Evolutionary conservation across 2,888 invertebrate genomes (phyloP).

Genomic region (Galerucella nymphaeae): DNA sequence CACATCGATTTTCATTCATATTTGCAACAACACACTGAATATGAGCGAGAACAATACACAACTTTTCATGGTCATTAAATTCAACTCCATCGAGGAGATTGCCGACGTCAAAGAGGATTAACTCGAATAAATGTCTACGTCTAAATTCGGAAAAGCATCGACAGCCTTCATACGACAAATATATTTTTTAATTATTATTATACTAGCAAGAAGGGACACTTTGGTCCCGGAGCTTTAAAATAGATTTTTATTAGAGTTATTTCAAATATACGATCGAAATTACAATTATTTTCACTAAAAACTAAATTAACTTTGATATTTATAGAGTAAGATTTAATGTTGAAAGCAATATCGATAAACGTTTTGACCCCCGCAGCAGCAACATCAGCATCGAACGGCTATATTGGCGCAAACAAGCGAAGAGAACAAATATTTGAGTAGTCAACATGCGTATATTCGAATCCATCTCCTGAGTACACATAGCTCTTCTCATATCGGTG

Average conservation of each 20-base stretch:
- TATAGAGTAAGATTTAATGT: not conserved
- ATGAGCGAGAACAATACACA: slow-evolving; percentile 47
- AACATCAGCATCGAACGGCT: slow-evolving; percentile 33
- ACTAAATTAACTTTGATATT: not conserved
- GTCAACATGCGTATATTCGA: slow-evolving; percentile 63
- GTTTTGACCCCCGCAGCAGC: slow-evolving; percentile 54
- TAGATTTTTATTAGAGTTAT: no score
- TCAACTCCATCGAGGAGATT: slow-evolving; percentile 43
- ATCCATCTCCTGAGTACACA: slow-evolving; percentile 63
- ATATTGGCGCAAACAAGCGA: slow-evolving; percentile 59
- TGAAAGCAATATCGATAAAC: slow-evolving; percentile 44
- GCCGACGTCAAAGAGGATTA: slow-evolving; percentile 19
- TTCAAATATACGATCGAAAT: no score
- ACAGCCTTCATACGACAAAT: no score
- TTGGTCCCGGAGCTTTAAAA: no score
- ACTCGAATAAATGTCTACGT: not conserved
- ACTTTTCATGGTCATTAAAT: slow-evolving; percentile 53
- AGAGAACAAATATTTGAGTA: slow-evolving; percentile 63
- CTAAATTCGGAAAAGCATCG: not conserved
- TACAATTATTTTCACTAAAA: no score
- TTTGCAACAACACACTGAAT: slow-evolving; percentile 41
- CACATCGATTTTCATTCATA: slow-evolving; percentile 39
- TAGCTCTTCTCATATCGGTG: slow-evolving; percentile 61
- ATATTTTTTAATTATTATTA: no score
- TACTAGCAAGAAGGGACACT: no score